Evolutionary conservation across 2,888 invertebrate genomes (phyloP), one percentile per base, ranked within the genome.

Genomic region (Lathronympha strigana): DNA sequence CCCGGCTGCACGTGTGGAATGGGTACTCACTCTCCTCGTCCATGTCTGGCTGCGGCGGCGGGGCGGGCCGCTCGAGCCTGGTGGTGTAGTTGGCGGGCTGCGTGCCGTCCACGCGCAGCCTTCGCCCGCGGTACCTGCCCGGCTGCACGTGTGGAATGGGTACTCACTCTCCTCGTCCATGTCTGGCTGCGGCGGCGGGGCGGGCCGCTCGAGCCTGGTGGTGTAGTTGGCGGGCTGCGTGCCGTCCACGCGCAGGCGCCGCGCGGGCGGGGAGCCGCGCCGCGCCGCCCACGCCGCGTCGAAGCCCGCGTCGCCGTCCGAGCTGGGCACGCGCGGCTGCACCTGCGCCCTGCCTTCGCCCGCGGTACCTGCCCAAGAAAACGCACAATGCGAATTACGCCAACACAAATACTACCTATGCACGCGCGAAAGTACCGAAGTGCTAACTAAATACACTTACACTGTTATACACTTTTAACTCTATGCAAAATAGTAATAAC

Each of bases 201-300:
- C 71, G 54, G 78, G 72, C 1, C 80, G 77, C 66, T 88, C 87
- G 38, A 90, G 67, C 47, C 87, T 76, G 68, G 90, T 90, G 70
- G 86, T 87, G 84, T 89, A 90, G 28, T 72, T 71, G 67, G 82
- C 81, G 67, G 76, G 76, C 72, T 78, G 77, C 19, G 81, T 76
- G 74, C 82, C 81, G 72, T 90, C 89, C 17, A 91, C 91, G 62
- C 89, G 85, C 78, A 91, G 78, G 38, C 81, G 81, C 1, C 85
- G 79, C 72, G 76, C 72, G 15, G 19, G 17, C 40, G 17, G 17
- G 5, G 8, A 9, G 11, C 11, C 71, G 45, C 69, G 72, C 67
- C 71, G 69, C 76, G 53, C 76, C 36, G 70, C 78, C 86, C 86
- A 87, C 76, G 75, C 80, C 70, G 72, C 81, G 77, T 85, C 86